Evolutionary conservation across 2,888 invertebrate species (phyloP), one percentile per base, ranked within the genome.

Genomic region (Eurytoma adleriae): DNA sequence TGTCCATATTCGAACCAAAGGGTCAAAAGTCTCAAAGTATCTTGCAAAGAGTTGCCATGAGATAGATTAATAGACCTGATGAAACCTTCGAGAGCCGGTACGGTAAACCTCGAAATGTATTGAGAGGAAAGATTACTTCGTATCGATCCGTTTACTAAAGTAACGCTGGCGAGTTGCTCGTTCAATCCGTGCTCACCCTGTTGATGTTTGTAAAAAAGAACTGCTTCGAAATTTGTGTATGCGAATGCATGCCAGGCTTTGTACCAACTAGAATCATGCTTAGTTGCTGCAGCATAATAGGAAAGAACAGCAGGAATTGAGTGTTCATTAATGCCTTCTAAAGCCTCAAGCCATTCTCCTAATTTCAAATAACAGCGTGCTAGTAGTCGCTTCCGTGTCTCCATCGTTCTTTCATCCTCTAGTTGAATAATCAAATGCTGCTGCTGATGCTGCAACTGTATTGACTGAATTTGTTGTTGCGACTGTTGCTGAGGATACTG

Each of bases 181-280:
- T 12, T 54, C 7, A 71, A 3, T 12, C 57, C 54, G 0, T 16
- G 54, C 0, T 90, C 89, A 2, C 87, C 90, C 61, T 90, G 90
- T 73, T 91, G 91, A 81, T 92, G 92, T 84, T 94, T 94, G 87
- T 94, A 94, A 86, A 94, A 94, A 48, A 94, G 88, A 12, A 98
- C 97, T 0, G 98, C 97, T 91, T 99, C 98, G 88, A 98, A 99
- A 91, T 99, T 99, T 94, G 98, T 98, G 88, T 98, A 98, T 0
- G 99, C 99, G 94, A 97, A 98, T 0, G 98, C 95, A 91, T 99
- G 99, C 99, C 99, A 99, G 0, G 99, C 99, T 92, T 97, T 97
- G 90, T 97, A 97, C 98, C 99, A 99, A 73, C 95, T 94, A 0
- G 95, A 93, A 86, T 98, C 96, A 84, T 96, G 94, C 83, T 95